These are phyloP conservation scores for Trogon surrucura DNA, from an alignment of 2,113 vertebrate genomes.

Conservation along the genomic window DNA sequence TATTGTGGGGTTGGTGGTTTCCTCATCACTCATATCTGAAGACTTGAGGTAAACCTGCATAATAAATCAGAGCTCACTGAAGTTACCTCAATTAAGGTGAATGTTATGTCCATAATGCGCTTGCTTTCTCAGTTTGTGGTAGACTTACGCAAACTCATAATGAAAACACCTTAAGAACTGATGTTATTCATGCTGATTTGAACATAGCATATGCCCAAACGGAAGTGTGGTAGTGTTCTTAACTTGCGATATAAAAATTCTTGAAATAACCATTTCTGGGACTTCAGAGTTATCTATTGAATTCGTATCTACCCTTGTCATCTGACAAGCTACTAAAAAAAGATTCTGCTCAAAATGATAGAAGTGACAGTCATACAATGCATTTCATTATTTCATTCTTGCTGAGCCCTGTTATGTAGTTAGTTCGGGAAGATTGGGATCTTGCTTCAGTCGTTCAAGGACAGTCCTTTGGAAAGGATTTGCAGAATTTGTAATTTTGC, in stretches of 20 bases:
- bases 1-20: background rate
- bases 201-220: background rate
- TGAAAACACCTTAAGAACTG: background rate
- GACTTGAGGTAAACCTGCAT: background rate
- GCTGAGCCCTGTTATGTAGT: background rate
- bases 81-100: background rate
- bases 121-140: background rate
- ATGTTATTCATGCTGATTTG: background rate
- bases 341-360: slow-evolving; percentile 40
- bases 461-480: slow-evolving; percentile 13
- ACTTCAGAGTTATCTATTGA: slow-evolving; percentile 34
- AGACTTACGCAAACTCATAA: slow-evolving; percentile 1
- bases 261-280: slow-evolving; percentile 45
- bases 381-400: slow-evolving; percentile 40
- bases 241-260: background rate
- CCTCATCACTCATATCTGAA: background rate
- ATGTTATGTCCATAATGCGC: background rate
- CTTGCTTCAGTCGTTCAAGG: slow-evolving; percentile 9
- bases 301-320: slow-evolving; percentile 52
- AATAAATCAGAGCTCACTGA: background rate
- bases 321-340: slow-evolving; percentile 68
- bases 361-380: slow-evolving; percentile 21
- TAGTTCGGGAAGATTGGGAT: background rate
- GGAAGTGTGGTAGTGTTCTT: slow-evolving; percentile 22
- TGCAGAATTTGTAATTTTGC: background rate